phyloP scores from a whole-genome alignment of 2,888 invertebrate genomes.

The Andrena hattorfiana region DNA sequence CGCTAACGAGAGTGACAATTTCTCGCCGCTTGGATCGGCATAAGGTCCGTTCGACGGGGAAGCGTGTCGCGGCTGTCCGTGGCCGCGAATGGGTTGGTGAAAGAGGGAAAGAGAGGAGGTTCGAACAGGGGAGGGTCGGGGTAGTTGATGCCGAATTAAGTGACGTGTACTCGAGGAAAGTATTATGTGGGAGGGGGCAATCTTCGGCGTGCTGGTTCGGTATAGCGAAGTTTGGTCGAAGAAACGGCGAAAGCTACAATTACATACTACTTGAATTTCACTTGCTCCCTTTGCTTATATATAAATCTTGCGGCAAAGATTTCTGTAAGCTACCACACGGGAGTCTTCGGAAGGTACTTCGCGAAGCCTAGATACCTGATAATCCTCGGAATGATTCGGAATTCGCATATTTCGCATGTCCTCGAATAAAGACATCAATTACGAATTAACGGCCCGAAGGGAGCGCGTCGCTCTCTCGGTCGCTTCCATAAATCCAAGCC shows the following conservation, averaged over 20 bases:
- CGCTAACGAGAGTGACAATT: too few relatives aligned
- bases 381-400: too few relatives aligned
- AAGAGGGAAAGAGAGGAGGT: not conserved
- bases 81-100: not conserved
- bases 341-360: too few relatives aligned
- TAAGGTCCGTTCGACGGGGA: not conserved
- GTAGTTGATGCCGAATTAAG: not conserved
- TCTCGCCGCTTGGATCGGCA: not conserved
- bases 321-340: too few relatives aligned
- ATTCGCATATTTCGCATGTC: not conserved
- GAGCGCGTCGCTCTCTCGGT: conserved; percentile 48
- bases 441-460: conserved; percentile 58
- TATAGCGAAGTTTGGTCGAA: not conserved
- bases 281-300: too few relatives aligned
- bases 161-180: not conserved
- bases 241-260: not conserved
- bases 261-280: too few relatives aligned
- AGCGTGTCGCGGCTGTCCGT: not conserved
- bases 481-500: conserved; percentile 73
- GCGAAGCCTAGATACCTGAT: too few relatives aligned
- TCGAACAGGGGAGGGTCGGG: not conserved
- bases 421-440: conserved; percentile 55
- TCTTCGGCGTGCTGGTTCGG: not conserved
- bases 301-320: too few relatives aligned
- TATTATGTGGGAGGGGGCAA: not conserved